A percentile compares a stretch with the other conserved stretches of the same genome.
phyloP scores from a whole-genome alignment of 2,888 invertebrate genomes.

The Polydesmus complanatus region DNA sequence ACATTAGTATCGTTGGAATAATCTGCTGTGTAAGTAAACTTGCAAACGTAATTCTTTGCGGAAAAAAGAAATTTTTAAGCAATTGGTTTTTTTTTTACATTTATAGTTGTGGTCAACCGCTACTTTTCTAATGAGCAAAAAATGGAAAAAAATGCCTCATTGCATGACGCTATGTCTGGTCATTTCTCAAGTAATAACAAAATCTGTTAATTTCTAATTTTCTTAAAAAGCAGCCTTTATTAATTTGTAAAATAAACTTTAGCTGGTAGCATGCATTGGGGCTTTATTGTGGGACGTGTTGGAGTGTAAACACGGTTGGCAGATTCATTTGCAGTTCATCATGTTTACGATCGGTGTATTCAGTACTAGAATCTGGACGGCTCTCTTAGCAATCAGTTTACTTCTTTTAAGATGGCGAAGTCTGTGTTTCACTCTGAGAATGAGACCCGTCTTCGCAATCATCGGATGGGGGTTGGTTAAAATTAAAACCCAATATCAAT shows the following conservation, averaged over 20 bases:
- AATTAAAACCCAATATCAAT: slow-evolving; percentile 8
- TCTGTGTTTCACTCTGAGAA: slow-evolving; percentile 60
- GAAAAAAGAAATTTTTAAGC: not conserved
- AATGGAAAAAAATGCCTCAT: slow-evolving; percentile 65
- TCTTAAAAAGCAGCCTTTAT: not conserved
- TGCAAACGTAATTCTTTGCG: not conserved
- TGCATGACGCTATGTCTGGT: slow-evolving; percentile 62
- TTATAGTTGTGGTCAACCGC: slow-evolving; percentile 51
- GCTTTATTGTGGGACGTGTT: slow-evolving; percentile 58
- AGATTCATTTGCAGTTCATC: slow-evolving; percentile 56
- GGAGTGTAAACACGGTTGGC: slow-evolving; percentile 43
- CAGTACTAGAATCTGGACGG: slow-evolving; percentile 71
- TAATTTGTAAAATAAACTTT: slow-evolving; percentile 11
- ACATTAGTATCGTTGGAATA: slow-evolving; percentile 64
- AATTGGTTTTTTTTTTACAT: not conserved
- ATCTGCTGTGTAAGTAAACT: slow-evolving; percentile 46
- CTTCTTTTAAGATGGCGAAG: slow-evolving; percentile 71
- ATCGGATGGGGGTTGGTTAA: slow-evolving; percentile 43
- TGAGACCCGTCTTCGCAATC: slow-evolving; percentile 53
- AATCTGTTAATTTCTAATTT: not conserved
- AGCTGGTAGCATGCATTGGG: slow-evolving; percentile 39
- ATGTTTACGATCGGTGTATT: slow-evolving; percentile 57
- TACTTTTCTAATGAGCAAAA: slow-evolving; percentile 58
- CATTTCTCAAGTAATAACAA: slow-evolving; percentile 56
- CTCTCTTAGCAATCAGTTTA: slow-evolving; percentile 62